These are phyloP conservation scores for Coelogynopora nodosa DNA, from an alignment of 2,888 invertebrate species.

Conservation along the genomic window DNA sequence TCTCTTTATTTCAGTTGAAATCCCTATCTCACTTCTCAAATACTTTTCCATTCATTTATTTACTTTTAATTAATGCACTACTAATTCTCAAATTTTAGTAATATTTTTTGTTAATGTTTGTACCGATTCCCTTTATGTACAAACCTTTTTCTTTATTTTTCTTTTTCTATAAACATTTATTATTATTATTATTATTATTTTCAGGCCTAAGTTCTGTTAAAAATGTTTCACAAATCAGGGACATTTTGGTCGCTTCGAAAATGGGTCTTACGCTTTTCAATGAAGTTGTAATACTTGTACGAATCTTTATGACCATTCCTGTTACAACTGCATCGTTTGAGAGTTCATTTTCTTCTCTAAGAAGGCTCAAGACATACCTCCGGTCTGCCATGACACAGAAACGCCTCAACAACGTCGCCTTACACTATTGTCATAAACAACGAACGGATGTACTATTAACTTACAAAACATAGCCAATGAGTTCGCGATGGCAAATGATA, in stretches of 20 bases:
- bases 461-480: neutral
- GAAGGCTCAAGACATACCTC: neutral
- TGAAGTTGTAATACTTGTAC: neutral
- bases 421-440: neutral
- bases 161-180: too few relatives aligned
- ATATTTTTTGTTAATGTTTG: too few relatives aligned
- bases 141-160: too few relatives aligned
- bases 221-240: neutral
- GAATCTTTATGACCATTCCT: neutral
- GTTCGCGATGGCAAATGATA: neutral
- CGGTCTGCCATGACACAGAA: neutral
- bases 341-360: neutral
- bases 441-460: neutral
- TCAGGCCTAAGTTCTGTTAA: neutral
- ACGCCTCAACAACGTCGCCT: neutral
- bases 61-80: too few relatives aligned
- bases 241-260: neutral
- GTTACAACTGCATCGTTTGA: neutral
- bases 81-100: too few relatives aligned
- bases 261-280: neutral
- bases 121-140: too few relatives aligned
- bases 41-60: too few relatives aligned
- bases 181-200: too few relatives aligned
- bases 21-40: too few relatives aligned
- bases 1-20: too few relatives aligned